Conservation (phyloP, 2,113 vertebrate genomes). For the Rhinoptilus africanus region DNA sequence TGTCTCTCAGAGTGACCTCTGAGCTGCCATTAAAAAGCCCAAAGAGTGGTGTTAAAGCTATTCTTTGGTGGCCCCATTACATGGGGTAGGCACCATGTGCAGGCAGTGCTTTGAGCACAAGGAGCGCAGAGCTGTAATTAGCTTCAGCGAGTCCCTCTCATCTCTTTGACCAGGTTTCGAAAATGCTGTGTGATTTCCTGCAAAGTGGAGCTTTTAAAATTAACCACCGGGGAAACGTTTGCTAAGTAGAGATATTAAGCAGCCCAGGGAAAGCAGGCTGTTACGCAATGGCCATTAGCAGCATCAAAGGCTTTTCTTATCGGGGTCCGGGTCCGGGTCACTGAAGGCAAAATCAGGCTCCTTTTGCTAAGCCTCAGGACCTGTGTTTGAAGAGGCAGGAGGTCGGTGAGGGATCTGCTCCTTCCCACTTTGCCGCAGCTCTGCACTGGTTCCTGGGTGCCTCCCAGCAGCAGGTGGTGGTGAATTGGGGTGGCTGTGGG, state of each 20-base stretch:
- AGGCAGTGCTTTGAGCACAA: neutral
- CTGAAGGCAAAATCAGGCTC: neutral
- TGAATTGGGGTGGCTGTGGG: neutral
- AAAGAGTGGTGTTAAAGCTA: rapidly evolving
- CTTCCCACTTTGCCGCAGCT: rapidly evolving
- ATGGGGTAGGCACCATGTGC: rapidly evolving
- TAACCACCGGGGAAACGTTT: neutral
- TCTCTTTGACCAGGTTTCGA: neutral
- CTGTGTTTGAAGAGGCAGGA: neutral
- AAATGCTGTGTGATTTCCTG: neutral
- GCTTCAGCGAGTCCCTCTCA: neutral
- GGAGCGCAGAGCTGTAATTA: neutral
- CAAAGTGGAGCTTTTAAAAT: neutral
- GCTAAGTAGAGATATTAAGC: neutral
- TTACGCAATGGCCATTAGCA: neutral
- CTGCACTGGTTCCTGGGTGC: neutral
- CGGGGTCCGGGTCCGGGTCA: neutral
- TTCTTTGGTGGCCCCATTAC: rapidly evolving
- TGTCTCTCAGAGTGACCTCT: rapidly evolving
- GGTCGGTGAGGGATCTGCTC: neutral
- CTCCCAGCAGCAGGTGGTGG: too few relatives aligned
- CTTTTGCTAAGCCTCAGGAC: neutral
- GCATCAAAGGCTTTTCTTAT: constrained; percentile 17
- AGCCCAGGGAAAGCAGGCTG: neutral
- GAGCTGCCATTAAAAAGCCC: neutral